Evolutionary conservation across 2,888 invertebrate genomes (phyloP).

Genomic region (Chrysodeixis includens): DNA sequence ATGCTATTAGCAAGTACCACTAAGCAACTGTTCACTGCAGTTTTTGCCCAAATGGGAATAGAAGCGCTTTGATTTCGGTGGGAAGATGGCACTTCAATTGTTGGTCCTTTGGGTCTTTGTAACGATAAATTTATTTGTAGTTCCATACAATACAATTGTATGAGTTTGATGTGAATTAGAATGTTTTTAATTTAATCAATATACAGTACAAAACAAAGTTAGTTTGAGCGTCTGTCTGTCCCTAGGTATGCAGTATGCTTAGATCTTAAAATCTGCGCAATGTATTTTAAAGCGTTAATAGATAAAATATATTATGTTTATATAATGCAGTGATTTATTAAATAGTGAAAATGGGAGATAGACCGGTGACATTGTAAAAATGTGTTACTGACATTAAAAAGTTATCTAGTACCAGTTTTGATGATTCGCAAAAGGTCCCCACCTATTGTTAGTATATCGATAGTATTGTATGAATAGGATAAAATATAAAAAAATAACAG

Average conservation of each 20-base stretch:
- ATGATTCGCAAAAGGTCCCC: conserved; percentile 25
- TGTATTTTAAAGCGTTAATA: too few relatives aligned
- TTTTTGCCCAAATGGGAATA: conserved; percentile 46
- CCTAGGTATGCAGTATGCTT: too few relatives aligned
- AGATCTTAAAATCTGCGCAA: too few relatives aligned
- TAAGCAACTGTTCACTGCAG: conserved; percentile 37
- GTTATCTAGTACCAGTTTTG: conserved; percentile 36
- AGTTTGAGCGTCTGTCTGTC: too few relatives aligned
- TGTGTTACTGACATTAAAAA: conserved; percentile 12
- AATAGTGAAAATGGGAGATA: conserved; percentile 21
- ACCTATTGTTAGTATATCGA: conserved; percentile 22
- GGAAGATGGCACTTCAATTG: background rate
- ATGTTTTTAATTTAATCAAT: background rate
- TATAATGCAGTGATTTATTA: too few relatives aligned
- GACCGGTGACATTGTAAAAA: conserved; percentile 25
- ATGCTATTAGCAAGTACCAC: conserved; percentile 57
- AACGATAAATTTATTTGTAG: conserved; percentile 1
- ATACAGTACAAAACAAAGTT: too few relatives aligned
- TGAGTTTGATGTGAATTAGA: background rate
- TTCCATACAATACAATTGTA: background rate
- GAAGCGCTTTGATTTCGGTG: conserved; percentile 10
- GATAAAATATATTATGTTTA: too few relatives aligned
- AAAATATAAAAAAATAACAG: too few relatives aligned
- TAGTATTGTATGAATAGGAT: background rate
- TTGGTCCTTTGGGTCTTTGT: background rate